phyloP scores from a whole-genome alignment of 1,140 invertebrate genomes.

The Zaprionus davidi region DNA sequence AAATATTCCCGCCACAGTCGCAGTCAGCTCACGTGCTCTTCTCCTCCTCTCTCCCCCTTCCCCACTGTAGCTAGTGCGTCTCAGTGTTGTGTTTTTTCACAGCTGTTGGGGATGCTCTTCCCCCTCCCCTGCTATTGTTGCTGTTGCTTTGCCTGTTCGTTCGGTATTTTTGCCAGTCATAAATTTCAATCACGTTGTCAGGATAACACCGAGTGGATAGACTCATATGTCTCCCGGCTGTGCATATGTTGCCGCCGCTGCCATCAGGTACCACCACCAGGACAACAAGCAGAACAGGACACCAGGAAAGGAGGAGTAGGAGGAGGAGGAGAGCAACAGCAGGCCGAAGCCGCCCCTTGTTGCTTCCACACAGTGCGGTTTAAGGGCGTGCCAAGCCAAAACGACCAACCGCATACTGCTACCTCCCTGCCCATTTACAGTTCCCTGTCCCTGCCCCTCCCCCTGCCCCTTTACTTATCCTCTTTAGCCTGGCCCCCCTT shows the following conservation, averaged over 20 bases:
- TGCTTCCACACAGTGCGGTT: slow-evolving; percentile 32
- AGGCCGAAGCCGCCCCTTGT: not conserved
- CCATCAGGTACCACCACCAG: slow-evolving; percentile 35
- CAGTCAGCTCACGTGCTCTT: slow-evolving; percentile 66
- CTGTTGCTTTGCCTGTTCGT: slow-evolving; percentile 36
- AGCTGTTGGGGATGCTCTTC: slow-evolving; percentile 29
- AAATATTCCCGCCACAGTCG: not conserved
- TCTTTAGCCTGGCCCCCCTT: not conserved
- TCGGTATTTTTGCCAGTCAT: slow-evolving; percentile 74
- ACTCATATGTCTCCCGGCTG: slow-evolving; percentile 63
- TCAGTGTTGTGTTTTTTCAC: slow-evolving; percentile 39
- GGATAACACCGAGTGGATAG: slow-evolving; percentile 78
- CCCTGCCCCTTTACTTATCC: not conserved
- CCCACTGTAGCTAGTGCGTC: not conserved
- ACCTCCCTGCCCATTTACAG: not conserved
- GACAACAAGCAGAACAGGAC: not conserved
- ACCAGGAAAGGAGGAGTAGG: not conserved
- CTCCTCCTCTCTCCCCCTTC: not conserved
- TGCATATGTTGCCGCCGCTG: slow-evolving; percentile 58
- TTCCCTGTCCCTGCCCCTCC: not conserved
- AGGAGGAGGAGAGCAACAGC: too few relatives aligned
- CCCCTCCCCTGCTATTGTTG: not conserved
- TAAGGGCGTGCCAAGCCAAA: slow-evolving; percentile 40
- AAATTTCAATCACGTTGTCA: slow-evolving; percentile 83
- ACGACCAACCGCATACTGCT: slow-evolving; percentile 8